Conservation (phyloP, 2,113 vertebrate species). For the Hyla sarda region DNA sequence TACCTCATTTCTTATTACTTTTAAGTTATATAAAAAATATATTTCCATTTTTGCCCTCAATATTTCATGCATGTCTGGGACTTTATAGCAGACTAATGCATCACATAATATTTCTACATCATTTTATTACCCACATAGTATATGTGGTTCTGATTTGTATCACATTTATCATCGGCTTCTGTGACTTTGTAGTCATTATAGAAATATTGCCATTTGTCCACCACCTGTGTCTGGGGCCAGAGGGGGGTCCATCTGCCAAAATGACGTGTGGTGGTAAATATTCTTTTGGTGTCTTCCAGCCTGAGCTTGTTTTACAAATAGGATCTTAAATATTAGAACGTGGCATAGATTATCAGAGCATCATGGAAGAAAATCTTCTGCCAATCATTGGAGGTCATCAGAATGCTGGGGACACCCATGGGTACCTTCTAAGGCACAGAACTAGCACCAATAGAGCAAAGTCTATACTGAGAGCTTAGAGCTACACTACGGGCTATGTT, state of each 20-base stretch:
- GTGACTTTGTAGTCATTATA: neutral
- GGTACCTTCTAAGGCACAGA: no score
- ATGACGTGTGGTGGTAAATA: neutral
- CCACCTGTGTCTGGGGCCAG: neutral
- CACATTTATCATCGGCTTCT: neutral
- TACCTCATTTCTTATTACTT: no score
- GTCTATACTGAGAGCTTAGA: no score
- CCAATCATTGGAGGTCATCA: neutral
- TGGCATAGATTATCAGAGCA: neutral
- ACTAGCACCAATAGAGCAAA: no score
- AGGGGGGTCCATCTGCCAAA: neutral
- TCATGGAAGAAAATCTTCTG: neutral
- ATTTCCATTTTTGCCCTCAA: no score
- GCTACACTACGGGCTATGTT: no score
- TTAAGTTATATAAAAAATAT: no score
- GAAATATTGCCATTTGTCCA: neutral
- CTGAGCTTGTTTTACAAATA: neutral
- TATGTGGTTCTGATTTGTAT: neutral
- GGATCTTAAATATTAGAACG: neutral
- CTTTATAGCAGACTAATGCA: neutral
- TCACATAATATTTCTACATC: neutral
- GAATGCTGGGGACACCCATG: no score
- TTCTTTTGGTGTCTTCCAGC: neutral
- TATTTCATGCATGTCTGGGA: neutral
- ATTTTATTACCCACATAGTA: neutral